phyloP scores from a whole-genome alignment of 2,797 vertebrate genomes.

The Carduelis carduelis region DNA sequence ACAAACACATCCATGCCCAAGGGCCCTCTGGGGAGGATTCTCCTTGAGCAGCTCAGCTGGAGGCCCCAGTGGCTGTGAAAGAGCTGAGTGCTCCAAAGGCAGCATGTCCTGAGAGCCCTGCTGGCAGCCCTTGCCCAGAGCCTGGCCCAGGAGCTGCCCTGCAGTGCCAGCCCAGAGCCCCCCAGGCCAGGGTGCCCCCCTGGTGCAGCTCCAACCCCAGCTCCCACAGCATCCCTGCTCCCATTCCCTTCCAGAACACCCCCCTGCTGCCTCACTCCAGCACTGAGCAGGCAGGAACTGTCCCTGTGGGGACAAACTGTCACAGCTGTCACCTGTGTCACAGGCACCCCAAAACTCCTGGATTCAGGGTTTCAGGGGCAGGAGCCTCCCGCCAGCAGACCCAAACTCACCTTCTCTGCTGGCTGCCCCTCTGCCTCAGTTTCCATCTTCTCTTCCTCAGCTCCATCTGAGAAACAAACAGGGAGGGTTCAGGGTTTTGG shows the following conservation, averaged over 20 bases:
- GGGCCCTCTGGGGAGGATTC: not conserved
- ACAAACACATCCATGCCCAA: too few species aligned
- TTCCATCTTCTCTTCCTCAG: constrained; percentile 92
- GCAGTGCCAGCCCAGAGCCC: not conserved
- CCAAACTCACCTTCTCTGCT: constrained; percentile 84
- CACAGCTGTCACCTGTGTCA: rapidly evolving
- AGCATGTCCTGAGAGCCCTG: not conserved
- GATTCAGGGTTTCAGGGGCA: rapidly evolving
- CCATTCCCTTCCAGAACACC: not conserved
- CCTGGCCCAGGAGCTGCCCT: too few species aligned
- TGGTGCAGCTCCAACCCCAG: not conserved
- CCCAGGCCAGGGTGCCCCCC: not conserved
- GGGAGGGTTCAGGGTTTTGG: not conserved
- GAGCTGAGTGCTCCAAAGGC: too few species aligned
- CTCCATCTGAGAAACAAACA: constrained; percentile 74
- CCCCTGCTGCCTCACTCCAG: not conserved
- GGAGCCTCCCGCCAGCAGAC: not conserved
- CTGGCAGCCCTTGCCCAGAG: not conserved
- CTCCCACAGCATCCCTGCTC: not conserved
- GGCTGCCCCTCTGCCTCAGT: constrained; percentile 86
- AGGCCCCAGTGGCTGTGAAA: rapidly evolving
- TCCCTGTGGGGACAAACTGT: not conserved
- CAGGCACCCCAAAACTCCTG: rapidly evolving
- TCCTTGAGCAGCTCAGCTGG: not conserved
- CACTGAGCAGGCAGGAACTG: rapidly evolving